A percentile compares a stretch with the other conserved stretches of the same genome.
Evolutionary conservation across 2,113 vertebrate genomes (phyloP).

Genomic region (Atlantisia rogersi): DNA sequence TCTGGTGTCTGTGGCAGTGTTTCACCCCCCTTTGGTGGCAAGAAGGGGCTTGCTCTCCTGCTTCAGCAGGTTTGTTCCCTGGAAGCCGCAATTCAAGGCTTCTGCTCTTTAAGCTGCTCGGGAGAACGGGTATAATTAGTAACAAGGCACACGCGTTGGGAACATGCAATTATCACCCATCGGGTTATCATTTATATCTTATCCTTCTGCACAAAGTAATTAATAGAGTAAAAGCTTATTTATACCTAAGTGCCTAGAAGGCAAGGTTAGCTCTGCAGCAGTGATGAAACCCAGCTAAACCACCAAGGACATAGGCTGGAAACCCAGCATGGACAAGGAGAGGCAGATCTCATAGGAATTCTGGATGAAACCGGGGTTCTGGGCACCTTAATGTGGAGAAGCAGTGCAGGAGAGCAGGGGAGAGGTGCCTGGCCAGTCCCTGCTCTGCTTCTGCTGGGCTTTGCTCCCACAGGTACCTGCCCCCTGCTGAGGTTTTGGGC

Average conservation of each 20-base stretch:
- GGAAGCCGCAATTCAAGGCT: background rate
- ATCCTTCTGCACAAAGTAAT: slow-evolving; percentile 59
- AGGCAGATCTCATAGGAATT: background rate
- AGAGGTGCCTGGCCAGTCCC: background rate
- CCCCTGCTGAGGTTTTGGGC: background rate
- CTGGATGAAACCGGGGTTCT: background rate
- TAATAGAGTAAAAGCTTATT: slow-evolving; percentile 47
- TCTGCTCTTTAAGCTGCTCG: slow-evolving; percentile 26
- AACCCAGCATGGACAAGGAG: background rate
- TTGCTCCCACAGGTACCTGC: background rate
- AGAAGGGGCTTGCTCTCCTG: background rate
- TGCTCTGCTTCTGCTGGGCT: fast-evolving
- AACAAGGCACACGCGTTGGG: slow-evolving; percentile 17
- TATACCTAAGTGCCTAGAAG: slow-evolving; percentile 36
- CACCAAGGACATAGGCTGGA: background rate
- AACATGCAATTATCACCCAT: slow-evolving; percentile 61
- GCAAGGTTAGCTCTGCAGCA: background rate
- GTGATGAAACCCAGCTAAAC: background rate
- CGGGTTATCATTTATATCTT: slow-evolving; percentile 66
- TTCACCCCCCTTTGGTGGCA: background rate
- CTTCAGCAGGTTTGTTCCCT: background rate
- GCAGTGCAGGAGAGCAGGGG: background rate
- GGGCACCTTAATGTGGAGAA: background rate
- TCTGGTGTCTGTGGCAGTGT: background rate
- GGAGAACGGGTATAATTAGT: slow-evolving; percentile 61